Base-by-base conservation (phyloP, 1,140 invertebrate species). In the Antheraea mylitta region DNA sequence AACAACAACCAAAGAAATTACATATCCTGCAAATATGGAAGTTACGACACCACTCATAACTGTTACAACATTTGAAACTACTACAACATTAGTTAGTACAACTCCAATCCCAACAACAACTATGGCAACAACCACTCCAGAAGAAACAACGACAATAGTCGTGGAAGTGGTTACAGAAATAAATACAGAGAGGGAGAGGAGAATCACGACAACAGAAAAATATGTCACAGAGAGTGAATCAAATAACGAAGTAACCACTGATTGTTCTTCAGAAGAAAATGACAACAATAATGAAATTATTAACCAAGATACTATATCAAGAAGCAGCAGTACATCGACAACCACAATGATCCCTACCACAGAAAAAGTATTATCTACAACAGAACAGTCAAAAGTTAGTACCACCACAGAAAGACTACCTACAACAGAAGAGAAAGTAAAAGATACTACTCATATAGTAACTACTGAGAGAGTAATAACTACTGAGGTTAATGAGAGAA, bases 241-340 rank as follows among this genome's bases (percentile, higher is more conserved):
- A 66, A 66, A 67, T 63, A 69, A 64, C 37, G 58, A 62, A 58
- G 36, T 64, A 22, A 66, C 58, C 70, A 74, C 74, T 5, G 73
- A 81, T 30, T 77, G 77, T 58, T 73, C 75, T 70, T 81, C 86
- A 19, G 82, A 87, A 74, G 85, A 87, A 67, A 87, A 82, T 53
- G 87, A 81, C 59, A 73, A 76, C 13, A 86, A 82, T 66, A 91
- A 91, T 67, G 88, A 90, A 74, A 79, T 89, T 7, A 81, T 87
- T 64, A 60, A 67, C n/a, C 70, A 76, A 45, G 72, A 69, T 59
- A 75, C 63, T 42, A 60, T 69, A 58, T 69, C 71, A 5, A 74
- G 63, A 37, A 48, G 58, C 10, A 75, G 45, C 19, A 71, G 19
- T 5, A 22, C 60, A 36, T 61, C 60, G 16, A 13, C 65, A 37